Conservation (phyloP, 2,888 invertebrate genomes). For the Syrphus vitripennis region DNA sequence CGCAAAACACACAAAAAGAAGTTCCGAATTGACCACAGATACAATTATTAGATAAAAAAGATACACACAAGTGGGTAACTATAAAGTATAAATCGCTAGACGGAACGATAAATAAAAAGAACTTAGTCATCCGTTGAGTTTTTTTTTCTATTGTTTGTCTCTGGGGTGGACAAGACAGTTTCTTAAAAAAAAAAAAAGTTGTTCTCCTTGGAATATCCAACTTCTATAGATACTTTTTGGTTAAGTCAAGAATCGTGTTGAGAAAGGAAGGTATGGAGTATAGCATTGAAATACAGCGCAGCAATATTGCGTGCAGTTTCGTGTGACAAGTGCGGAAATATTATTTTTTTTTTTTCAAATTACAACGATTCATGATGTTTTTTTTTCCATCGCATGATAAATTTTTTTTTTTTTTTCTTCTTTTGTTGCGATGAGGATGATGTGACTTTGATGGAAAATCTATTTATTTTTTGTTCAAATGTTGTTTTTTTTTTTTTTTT, state of each 20-base stretch:
- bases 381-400: conserved; percentile 61
- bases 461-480: conserved; percentile 51
- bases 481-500: conserved; percentile 2
- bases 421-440: conserved; percentile 51
- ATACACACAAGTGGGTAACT: conserved; percentile 31
- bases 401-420: conserved; percentile 1
- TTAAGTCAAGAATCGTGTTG: conserved; percentile 24
- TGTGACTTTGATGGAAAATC: conserved; percentile 71
- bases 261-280: conserved; percentile 14
- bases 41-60: conserved; percentile 53
- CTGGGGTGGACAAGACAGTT: conserved; percentile 46
- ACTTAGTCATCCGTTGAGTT: conserved; percentile 62
- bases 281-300: conserved; percentile 14
- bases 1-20: conserved; percentile 18
- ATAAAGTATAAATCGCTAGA: conserved; percentile 33
- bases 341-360: conserved; percentile 27
- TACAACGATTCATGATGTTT: conserved; percentile 39
- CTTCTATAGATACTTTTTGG: neutral
- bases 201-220: conserved; percentile 23
- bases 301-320: conserved; percentile 69
- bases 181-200: conserved; percentile 10
- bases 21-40: conserved; percentile 40
- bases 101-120: conserved; percentile 53
- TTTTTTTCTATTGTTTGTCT: neutral
- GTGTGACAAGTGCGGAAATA: conserved; percentile 69